Percentiles rank a stretch among this genome's conserved stretches.
Conservation (phyloP, 2,113 vertebrate genomes). For the Caracal caracal region DNA sequence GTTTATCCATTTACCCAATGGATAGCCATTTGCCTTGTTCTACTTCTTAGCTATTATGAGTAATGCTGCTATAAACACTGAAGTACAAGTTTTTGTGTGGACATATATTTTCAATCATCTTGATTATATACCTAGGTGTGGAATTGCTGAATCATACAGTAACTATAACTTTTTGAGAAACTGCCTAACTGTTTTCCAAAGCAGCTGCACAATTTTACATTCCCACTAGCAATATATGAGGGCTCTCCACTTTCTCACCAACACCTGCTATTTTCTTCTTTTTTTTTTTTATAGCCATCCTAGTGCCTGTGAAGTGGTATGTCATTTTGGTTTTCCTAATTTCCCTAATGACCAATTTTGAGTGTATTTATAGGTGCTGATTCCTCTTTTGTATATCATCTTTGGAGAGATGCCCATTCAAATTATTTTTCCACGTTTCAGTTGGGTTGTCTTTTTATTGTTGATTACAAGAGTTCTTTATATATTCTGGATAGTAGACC, state of each 20-base stretch:
- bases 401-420: neutral
- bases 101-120: neutral
- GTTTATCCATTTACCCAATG: neutral
- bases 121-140: neutral
- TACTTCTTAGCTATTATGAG: neutral
- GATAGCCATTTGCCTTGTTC: neutral
- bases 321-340: neutral
- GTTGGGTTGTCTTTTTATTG: neutral
- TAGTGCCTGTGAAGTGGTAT: neutral
- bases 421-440: neutral
- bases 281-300: neutral
- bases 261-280: neutral
- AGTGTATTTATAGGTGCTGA: neutral
- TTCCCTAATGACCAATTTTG: neutral
- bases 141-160: neutral
- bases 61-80: neutral
- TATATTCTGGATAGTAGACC: conserved; percentile 5
- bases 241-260: neutral
- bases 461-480: neutral
- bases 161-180: conserved; percentile 39
- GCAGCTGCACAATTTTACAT: neutral
- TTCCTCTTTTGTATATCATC: neutral
- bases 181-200: conserved; percentile 14
- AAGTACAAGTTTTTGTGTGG: neutral
- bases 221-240: neutral